Evolutionary conservation across 2,113 vertebrate genomes (phyloP).

Genomic region (Alligator sinensis): DNA sequence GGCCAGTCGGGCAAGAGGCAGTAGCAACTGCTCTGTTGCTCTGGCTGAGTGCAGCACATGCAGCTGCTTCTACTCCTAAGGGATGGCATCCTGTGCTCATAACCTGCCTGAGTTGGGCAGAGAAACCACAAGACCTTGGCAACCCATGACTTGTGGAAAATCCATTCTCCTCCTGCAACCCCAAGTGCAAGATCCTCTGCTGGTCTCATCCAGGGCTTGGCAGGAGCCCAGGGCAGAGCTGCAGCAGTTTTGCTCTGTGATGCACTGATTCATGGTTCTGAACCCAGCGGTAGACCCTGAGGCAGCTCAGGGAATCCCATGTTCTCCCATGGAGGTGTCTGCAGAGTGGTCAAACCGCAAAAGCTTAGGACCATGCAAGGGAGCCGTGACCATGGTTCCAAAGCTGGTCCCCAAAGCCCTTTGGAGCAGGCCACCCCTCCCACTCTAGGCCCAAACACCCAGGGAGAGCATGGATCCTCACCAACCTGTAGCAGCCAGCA

Average conservation of each 20-base stretch:
- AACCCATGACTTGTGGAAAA: not conserved
- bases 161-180: not conserved
- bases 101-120: not conserved
- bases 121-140: not conserved
- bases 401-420: not conserved
- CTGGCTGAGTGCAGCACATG: not conserved
- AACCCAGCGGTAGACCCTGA: not conserved
- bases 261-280: not conserved
- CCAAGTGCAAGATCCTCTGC: not conserved
- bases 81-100: not conserved
- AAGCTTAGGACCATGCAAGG: not conserved
- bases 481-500: no score
- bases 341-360: not conserved
- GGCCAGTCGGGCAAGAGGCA: not conserved
- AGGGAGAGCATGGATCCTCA: not conserved
- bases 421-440: not conserved
- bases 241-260: not conserved
- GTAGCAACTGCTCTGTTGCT: not conserved
- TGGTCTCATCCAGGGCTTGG: not conserved
- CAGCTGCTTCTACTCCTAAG: not conserved
- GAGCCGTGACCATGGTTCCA: not conserved
- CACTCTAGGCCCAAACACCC: not conserved
- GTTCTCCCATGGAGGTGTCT: not conserved
- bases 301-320: not conserved
- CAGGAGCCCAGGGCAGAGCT: not conserved